phyloP scores from a whole-genome alignment of 2,797 vertebrate genomes.

The Thripadectes ignobilis region DNA sequence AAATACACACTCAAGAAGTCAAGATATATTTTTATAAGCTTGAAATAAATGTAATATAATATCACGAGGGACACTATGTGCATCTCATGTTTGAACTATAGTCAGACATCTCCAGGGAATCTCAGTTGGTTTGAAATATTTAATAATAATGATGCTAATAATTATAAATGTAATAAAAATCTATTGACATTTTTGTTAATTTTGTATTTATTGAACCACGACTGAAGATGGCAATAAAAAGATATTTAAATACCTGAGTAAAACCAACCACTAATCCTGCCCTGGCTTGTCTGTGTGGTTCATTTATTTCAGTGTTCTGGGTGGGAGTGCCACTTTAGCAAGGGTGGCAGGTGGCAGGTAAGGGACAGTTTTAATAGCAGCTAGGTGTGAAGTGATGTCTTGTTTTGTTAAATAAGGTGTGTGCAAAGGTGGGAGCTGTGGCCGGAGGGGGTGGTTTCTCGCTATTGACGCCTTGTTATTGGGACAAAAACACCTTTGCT shows the following conservation, averaged over 20 bases:
- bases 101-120: constrained; percentile 58
- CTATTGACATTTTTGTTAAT: constrained; percentile 45
- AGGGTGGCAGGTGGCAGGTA: not conserved
- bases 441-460: not conserved
- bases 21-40: constrained; percentile 93
- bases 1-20: constrained; percentile 89
- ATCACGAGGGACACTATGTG: constrained; percentile 80
- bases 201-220: constrained; percentile 44
- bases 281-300: not conserved
- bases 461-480: not conserved
- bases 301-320: not conserved
- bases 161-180: constrained; percentile 27
- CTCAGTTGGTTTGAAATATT: constrained; percentile 25
- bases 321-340: not conserved
- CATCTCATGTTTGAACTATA: constrained; percentile 77
- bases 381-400: not conserved
- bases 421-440: not conserved
- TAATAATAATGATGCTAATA: not conserved
- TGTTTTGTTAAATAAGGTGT: not conserved
- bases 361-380: not conserved
- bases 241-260: not conserved
- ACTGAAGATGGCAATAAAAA: constrained; percentile 48
- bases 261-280: not conserved
- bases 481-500: not conserved
- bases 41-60: constrained; percentile 82